Evolutionary conservation across 92 coral and sea anemone species (phyloP).

Genomic region (Epizoanthus rinbou): DNA sequence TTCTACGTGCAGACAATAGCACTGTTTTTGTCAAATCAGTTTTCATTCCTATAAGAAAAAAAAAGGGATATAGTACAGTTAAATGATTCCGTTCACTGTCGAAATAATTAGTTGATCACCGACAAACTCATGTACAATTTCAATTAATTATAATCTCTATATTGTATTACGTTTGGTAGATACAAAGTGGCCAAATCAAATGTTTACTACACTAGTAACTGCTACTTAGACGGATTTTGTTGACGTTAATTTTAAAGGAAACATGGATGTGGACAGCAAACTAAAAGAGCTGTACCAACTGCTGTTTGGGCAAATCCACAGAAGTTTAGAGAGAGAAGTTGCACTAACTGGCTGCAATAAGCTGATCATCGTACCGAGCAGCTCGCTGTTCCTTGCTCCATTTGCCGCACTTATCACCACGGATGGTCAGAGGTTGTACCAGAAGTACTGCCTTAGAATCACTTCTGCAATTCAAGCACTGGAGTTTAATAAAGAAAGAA

Average conservation of each 20-base stretch:
- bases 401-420: conserved; percentile 29
- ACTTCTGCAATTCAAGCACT: conserved; percentile 35
- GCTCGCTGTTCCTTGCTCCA: conserved; percentile 19
- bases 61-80: no score
- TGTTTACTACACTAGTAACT: background rate
- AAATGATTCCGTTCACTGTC: no score
- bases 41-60: no score
- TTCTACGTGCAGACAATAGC: no score
- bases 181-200: no score
- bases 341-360: conserved; percentile 1
- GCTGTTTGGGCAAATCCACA: conserved; percentile 4
- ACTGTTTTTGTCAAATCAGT: no score
- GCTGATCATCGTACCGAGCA: conserved; percentile 34
- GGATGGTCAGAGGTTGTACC: conserved; percentile 22
- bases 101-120: no score
- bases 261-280: background rate
- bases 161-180: no score
- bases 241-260: background rate
- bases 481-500: background rate
- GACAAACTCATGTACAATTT: no score
- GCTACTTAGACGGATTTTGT: background rate
- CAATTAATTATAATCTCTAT: no score
- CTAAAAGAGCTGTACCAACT: conserved; percentile 1
- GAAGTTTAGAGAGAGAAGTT: conserved; percentile 12
- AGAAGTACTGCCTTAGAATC: conserved; percentile 22